Evolutionary conservation across 1,140 invertebrate genomes (phyloP), one percentile per base, ranked within the genome.

Genomic region (Drosophila pseudoobscura): DNA sequence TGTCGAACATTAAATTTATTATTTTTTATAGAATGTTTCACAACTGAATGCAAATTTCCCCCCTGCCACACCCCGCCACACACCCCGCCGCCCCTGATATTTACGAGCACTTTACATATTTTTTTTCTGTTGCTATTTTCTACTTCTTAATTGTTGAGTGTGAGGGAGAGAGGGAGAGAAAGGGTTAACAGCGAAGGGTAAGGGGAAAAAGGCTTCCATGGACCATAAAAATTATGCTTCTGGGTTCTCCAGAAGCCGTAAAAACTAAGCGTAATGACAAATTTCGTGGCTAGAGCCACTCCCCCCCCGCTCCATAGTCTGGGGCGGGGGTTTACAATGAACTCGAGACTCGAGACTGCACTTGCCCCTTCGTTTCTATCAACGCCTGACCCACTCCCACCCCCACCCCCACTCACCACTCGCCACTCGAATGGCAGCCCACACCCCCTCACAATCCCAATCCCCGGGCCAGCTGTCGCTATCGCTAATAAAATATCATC

Each of bases 1-100:
- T 87, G 82, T 78, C 78, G 74, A 87, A 78, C 82, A 88, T 82
- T 78, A 87, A 87, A 87, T 87, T 75, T 87, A 88, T 87, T 87
- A 87, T 87, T 87, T 85, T 87, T 87, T 87, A 88, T 87, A 88
- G 78, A 87, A 88, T 87, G 82, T 88, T 87, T 83, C 82, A 87
- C 82, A 88, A 87, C 78, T 88, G 82, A 87, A 87, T 87, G 82
- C 82, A 87, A 87, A 87, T 88, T 85, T 69, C 31, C n/a, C n/a
- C n/a, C n/a, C n/a, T n/a, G 35, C 49, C 73, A 60, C 63, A 24
- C 24, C 24, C 24, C 3, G 31, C 58, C 35, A 13, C 24, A 7
- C 9, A 7, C 31, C 57, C 49, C 43, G 1, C 44, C 24, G 4
- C 46, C 60, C 5, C 31, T 49, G n/a, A 46, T 24, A 45, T 43